Conservation (phyloP, 1,140 invertebrate species). For the Ectropis grisescens region DNA sequence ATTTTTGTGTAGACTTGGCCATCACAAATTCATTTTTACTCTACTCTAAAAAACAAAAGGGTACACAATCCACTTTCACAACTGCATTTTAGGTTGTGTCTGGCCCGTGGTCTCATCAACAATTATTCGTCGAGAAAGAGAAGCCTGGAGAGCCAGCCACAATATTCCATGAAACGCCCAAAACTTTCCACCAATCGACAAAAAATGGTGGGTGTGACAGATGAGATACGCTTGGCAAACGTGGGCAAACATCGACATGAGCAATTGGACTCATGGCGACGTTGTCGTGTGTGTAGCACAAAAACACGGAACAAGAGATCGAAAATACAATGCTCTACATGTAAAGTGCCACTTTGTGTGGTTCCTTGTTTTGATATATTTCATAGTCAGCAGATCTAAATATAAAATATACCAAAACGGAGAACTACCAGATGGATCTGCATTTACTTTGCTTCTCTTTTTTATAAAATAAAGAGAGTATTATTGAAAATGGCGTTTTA, state of each 20-base stretch:
- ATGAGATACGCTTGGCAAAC: neutral
- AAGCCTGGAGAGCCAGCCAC: neutral
- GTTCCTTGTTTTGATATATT: conserved; percentile 3
- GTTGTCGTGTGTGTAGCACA: conserved; percentile 5
- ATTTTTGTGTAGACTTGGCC: conserved; percentile 13
- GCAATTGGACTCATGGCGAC: neutral
- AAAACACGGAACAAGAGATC: conserved; percentile 4
- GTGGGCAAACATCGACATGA: conserved; percentile 2
- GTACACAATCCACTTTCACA: conserved; percentile 1
- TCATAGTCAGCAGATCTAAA: no score
- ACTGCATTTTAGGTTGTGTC: neutral
- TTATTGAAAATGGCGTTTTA: no score
- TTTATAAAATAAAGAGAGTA: no score
- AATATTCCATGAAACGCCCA: neutral
- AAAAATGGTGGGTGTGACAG: neutral
- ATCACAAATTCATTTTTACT: conserved; percentile 14
- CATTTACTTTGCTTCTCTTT: no score
- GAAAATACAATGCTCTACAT: conserved; percentile 4
- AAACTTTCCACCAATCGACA: neutral
- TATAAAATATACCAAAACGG: no score
- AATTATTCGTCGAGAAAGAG: conserved; percentile 1
- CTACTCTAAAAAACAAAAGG: no score
- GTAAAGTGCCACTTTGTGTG: conserved; percentile 2
- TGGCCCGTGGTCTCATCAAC: neutral
- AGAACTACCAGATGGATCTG: no score